Conservation (phyloP, 2,113 vertebrate species). For the Calcarius ornatus region DNA sequence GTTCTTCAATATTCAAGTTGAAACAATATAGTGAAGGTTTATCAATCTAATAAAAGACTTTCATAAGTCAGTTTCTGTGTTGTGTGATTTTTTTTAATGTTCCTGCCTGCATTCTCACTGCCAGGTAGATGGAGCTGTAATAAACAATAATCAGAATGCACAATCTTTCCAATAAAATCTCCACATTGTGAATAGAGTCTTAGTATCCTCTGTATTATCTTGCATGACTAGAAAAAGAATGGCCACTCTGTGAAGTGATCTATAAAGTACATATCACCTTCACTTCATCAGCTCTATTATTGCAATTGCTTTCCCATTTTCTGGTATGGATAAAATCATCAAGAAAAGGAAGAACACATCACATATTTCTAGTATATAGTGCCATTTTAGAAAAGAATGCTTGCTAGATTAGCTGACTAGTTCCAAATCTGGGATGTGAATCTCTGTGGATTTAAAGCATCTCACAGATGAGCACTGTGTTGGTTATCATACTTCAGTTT, state of each 20-base stretch:
- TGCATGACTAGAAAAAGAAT: not conserved
- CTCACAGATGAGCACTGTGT: not conserved
- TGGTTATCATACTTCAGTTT: not conserved
- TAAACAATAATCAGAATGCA: not conserved
- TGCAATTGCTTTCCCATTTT: not conserved
- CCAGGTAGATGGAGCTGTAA: not conserved
- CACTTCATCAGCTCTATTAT: not conserved
- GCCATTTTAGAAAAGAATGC: not conserved
- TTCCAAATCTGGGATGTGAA: not conserved
- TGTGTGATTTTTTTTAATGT: not conserved
- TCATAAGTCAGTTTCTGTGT: not conserved
- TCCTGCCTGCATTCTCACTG: not conserved
- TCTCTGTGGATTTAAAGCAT: not conserved
- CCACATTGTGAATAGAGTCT: not conserved
- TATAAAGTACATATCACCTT: not conserved
- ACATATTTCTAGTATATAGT: not conserved
- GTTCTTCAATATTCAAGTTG: not conserved
- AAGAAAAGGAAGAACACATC: not conserved
- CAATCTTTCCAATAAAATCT: not conserved
- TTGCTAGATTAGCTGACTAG: not conserved
- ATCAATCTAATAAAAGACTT: constrained; percentile 22
- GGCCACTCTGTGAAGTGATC: not conserved
- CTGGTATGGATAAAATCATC: not conserved
- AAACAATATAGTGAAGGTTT: not conserved
- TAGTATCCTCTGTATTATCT: not conserved